phyloP scores from a whole-genome alignment of 2,113 vertebrate species.

The Labrus mixtus region DNA sequence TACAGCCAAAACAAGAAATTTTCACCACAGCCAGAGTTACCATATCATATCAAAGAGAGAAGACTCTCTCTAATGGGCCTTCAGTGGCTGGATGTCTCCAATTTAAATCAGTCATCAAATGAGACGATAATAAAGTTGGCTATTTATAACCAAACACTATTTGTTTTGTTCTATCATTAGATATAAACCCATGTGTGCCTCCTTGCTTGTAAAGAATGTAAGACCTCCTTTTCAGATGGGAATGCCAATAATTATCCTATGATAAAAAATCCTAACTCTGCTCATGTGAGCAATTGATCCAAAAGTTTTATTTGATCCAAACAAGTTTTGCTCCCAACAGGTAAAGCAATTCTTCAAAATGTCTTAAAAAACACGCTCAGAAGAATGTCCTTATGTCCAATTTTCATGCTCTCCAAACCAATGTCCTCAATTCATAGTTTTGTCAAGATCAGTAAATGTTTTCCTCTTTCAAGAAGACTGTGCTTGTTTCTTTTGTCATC shows the following conservation, averaged over 20 bases:
- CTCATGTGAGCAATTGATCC: conserved; percentile 73
- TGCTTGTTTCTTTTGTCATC: conserved; percentile 62
- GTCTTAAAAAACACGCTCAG: conserved; percentile 72
- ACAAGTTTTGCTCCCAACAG: conserved; percentile 78
- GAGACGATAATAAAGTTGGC: conserved; percentile 19
- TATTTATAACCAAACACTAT: conserved; percentile 44
- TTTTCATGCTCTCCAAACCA: conserved; percentile 49
- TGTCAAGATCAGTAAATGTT: conserved; percentile 49
- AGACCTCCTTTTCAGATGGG: conserved; percentile 75
- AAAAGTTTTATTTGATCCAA: conserved; percentile 81
- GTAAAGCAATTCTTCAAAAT: conserved; percentile 67
- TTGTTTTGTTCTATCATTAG: conserved; percentile 44
- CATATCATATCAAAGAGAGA: conserved; percentile 47
- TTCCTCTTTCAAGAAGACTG: conserved; percentile 51
- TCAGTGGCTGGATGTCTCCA: conserved; percentile 34
- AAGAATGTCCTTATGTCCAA: conserved; percentile 64
- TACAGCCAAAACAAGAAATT: conserved; percentile 51
- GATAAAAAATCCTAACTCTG: conserved; percentile 63
- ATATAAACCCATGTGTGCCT: conserved; percentile 42
- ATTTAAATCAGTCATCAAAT: conserved; percentile 48
- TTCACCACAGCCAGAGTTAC: conserved; percentile 37
- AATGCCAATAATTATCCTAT: conserved; percentile 77
- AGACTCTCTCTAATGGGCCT: conserved; percentile 16
- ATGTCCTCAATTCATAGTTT: conserved; percentile 60
- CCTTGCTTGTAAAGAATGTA: conserved; percentile 64